Percentiles rank a stretch among this genome's conserved stretches.
Evolutionary conservation across 2,797 vertebrate genomes (phyloP).

Genomic region (Cyprinella venusta): DNA sequence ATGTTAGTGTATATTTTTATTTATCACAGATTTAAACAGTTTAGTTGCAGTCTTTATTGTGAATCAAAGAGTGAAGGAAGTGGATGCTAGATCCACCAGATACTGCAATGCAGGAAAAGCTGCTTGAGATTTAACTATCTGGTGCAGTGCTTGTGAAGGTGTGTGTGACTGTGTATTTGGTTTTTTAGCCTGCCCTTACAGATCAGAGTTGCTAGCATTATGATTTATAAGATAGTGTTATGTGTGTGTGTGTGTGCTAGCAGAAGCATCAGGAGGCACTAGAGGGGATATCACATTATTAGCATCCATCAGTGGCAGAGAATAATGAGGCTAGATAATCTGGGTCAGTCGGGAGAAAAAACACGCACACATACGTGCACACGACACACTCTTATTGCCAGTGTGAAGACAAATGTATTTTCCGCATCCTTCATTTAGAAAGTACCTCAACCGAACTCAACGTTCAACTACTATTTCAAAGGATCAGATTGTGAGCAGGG

Average conservation of each 20-base stretch:
- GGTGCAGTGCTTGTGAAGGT: slow-evolving; percentile 36
- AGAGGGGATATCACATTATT: slow-evolving; percentile 74
- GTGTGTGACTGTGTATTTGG: not conserved
- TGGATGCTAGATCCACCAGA: slow-evolving; percentile 30
- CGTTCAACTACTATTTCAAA: not conserved
- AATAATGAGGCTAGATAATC: slow-evolving; percentile 74
- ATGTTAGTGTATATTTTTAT: not conserved
- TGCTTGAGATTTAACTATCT: slow-evolving; percentile 17
- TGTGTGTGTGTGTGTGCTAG: slow-evolving; percentile 12
- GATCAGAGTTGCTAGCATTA: slow-evolving; percentile 6
- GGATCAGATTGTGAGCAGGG: not conserved
- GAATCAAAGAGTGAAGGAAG: not conserved
- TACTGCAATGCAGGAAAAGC: slow-evolving; percentile 47
- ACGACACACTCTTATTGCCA: slow-evolving; percentile 8
- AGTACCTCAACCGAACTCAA: not conserved
- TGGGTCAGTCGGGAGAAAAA: slow-evolving; percentile 71
- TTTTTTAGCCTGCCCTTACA: slow-evolving; percentile 9
- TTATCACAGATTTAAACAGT: not conserved
- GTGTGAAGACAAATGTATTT: slow-evolving; percentile 40
- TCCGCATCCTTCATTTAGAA: slow-evolving; percentile 47
- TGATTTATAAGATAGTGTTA: slow-evolving; percentile 4
- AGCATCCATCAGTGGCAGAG: slow-evolving; percentile 73
- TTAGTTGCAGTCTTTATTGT: not conserved
- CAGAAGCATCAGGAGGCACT: slow-evolving; percentile 32
- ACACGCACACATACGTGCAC: slow-evolving; percentile 54